These are phyloP conservation scores for Saccopteryx leptura DNA, from an alignment of 2,113 vertebrate species.

Conservation along the genomic window DNA sequence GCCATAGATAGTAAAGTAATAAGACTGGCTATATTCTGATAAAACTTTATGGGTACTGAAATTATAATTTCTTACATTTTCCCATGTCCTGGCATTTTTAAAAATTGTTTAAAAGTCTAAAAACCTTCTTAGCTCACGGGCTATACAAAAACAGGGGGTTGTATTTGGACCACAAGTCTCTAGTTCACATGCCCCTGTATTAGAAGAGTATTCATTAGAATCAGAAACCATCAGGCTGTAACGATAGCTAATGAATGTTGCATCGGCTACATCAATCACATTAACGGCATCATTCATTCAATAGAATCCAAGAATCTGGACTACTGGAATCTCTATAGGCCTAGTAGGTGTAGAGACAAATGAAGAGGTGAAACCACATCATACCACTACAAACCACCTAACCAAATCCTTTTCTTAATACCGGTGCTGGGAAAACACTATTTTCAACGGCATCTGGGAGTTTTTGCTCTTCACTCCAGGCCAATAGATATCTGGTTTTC, in stretches of 20 bases:
- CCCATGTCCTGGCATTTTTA: not conserved
- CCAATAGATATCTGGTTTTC: not conserved
- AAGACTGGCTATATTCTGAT: not conserved
- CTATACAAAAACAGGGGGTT: not conserved
- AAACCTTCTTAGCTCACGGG: not conserved
- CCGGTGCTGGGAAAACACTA: not conserved
- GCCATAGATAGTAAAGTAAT: not conserved
- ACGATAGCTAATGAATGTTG: not conserved
- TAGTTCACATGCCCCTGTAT: not conserved
- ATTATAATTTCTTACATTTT: constrained; percentile 8
- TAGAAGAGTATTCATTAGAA: not conserved
- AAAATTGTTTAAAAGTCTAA: constrained; percentile 38
- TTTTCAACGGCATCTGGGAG: not conserved
- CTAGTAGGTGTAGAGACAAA: not conserved
- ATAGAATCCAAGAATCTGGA: not conserved
- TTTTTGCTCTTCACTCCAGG: not conserved
- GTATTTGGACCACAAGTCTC: not conserved
- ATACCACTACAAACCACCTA: not conserved
- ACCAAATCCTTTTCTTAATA: not conserved
- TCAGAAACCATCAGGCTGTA: not conserved
- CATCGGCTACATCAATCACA: not conserved
- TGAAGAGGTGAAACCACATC: not conserved
- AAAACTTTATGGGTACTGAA: not conserved
- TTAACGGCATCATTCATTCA: not conserved
- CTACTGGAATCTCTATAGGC: not conserved